Percentiles rank a stretch among this genome's conserved stretches.
Evolutionary conservation across 1,140 invertebrate species (phyloP).

Genomic region (Drosophila sechellia): DNA sequence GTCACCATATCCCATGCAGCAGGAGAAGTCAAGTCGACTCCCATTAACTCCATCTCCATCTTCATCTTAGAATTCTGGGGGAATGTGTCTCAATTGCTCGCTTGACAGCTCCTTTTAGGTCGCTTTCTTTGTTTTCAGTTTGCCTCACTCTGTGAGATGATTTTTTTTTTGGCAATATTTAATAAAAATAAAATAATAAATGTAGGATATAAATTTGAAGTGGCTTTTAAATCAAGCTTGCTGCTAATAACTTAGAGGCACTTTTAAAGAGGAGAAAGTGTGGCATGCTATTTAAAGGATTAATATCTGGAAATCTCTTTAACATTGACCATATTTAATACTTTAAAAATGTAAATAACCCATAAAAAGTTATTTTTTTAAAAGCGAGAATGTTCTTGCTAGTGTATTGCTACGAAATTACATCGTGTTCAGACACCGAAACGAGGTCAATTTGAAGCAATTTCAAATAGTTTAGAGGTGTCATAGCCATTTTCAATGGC

Average conservation of each 20-base stretch:
- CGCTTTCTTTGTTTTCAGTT: background rate
- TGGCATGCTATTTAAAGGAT: background rate
- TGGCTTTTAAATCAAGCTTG: background rate
- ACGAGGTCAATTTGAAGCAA: constrained; percentile 14
- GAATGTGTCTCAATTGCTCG: constrained; percentile 34
- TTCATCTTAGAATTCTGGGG: constrained; percentile 1
- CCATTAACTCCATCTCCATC: constrained; percentile 26
- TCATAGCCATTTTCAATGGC: constrained; percentile 13
- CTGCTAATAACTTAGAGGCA: background rate
- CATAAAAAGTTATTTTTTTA: too few species aligned
- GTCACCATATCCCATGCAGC: constrained; percentile 26
- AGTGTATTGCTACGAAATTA: background rate
- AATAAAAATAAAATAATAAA: constrained; percentile 3
- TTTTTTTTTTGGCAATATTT: constrained; percentile 15
- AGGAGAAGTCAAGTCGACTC: constrained; percentile 12
- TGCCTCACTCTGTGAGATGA: background rate
- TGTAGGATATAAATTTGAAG: background rate
- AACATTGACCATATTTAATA: background rate
- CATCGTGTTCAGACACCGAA: constrained; percentile 4
- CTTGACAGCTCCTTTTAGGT: constrained; percentile 8
- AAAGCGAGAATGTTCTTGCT: too few species aligned
- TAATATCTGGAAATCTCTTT: background rate
- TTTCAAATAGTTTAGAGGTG: constrained; percentile 38
- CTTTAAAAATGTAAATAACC: too few species aligned
- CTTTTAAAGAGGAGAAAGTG: background rate